Base-by-base conservation (phyloP, 2,113 vertebrate genomes). In the Lanius collurio region DNA sequence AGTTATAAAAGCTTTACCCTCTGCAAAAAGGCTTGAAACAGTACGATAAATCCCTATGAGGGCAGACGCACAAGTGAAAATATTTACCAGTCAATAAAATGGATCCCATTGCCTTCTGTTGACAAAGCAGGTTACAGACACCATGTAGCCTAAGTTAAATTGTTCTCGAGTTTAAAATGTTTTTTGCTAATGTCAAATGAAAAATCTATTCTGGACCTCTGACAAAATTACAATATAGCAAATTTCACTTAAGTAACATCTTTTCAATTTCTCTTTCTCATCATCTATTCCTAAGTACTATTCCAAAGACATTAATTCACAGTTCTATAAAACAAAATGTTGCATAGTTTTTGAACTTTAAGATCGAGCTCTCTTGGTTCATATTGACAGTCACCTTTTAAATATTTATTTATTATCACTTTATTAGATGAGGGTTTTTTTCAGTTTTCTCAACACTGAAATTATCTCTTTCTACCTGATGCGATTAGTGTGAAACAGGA, bases 41-140 rank as follows among this genome's bases (percentile, higher is more conserved):
- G 70, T 78, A 68, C 4, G 6, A 30, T 68, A 88, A 95, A 95
- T 64, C 71, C 68, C 68, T 71, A 1, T 64, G 85, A 90, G 86
- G 62, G 71, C 11, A 5, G 53, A 52, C 0, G 0, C 26, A 79
- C 46, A 92, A 76, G 59, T 79, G 68, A 87, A 96, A 95, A 93
- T 97, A 94, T 92, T 97, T 97, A 84, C 84, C 44, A 63, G 44
- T 94, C 89, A 55, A 92, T 95, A 95, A 74, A 84, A 77, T 52
- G n/a, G 71, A 95, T 91, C 56, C 44, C 52, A n/a, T 18, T 44
- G 18, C 35, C 82, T 90, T 62, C 67, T 77, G 37, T 87, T 94
- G 49, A 89, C 42, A 56, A 65, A 82, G 67, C 19, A 67, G 41
- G 49, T 77, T 42, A 35, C 59, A 78, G 10, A 39, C 42, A 9